These are phyloP conservation scores for Melolontha melolontha DNA, from an alignment of 2,888 invertebrate genomes.

Conservation along the genomic window DNA sequence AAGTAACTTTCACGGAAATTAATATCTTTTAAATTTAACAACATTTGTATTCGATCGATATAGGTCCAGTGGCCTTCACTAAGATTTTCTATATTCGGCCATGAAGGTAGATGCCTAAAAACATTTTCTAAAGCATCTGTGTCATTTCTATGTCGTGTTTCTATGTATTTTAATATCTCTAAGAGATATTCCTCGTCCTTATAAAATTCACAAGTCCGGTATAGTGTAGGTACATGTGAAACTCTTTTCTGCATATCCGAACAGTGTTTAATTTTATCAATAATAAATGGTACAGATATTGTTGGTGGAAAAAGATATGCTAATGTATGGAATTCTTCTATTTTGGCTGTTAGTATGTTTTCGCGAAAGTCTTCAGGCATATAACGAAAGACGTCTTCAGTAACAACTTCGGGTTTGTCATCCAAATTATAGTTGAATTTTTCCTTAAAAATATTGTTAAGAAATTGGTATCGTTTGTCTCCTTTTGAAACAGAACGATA, in stretches of 20 bases:
- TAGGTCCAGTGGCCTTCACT: conserved; percentile 28
- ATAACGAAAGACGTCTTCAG: not conserved
- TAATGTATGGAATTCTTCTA: conserved; percentile 12
- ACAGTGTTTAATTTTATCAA: conserved; percentile 26
- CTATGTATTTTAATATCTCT: conserved; percentile 19
- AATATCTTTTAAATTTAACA: conserved; percentile 12
- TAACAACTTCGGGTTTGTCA: conserved; percentile 13
- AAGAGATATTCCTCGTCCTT: conserved; percentile 9
- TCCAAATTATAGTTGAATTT: conserved; percentile 14
- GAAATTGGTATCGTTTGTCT: conserved; percentile 24
- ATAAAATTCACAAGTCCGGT: conserved; percentile 24
- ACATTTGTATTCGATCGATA: conserved; percentile 17
- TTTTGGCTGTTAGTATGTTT: conserved; percentile 10
- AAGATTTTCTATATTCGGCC: conserved; percentile 12
- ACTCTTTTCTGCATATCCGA: conserved; percentile 22
- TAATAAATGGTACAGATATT: conserved; percentile 18
- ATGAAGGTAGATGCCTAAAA: not conserved
- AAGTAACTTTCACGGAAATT: not conserved
- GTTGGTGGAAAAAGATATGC: conserved; percentile 16
- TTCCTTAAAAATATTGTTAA: conserved; percentile 26
- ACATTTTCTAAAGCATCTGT: not conserved
- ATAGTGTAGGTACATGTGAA: conserved; percentile 1
- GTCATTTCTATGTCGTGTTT: conserved; percentile 16
- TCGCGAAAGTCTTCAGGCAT: conserved; percentile 20
- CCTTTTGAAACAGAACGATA: conserved; percentile 8